These are phyloP conservation scores for Cheirogaleus major DNA, from an alignment of 2,797 vertebrate genomes.

Conservation along the genomic window DNA sequence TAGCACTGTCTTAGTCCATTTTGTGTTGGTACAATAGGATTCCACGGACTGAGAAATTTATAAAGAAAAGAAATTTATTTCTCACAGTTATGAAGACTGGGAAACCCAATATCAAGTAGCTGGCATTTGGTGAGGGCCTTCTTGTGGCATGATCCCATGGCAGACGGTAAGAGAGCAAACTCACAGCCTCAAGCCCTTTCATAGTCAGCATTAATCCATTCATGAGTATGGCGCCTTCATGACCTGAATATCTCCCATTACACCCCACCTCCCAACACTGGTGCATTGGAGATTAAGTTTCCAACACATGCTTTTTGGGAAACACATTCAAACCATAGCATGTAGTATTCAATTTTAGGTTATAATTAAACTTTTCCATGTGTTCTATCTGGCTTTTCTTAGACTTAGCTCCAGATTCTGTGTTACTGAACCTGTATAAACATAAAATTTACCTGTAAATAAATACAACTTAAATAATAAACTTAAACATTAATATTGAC, in stretches of 20 bases:
- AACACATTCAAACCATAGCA: neutral
- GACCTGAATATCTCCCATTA: neutral
- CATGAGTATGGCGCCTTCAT: neutral
- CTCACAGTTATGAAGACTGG: neutral
- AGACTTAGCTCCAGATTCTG: neutral
- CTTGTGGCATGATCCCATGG: neutral
- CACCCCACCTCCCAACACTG: neutral
- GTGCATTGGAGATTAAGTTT: neutral
- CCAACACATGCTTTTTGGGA: neutral
- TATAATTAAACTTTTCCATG: neutral
- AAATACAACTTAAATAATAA: neutral
- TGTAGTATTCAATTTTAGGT: neutral
- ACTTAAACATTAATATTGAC: neutral
- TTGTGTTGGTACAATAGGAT: neutral
- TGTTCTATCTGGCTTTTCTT: neutral
- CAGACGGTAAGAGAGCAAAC: neutral
- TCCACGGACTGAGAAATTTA: neutral
- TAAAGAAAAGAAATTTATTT: neutral
- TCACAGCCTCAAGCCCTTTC: neutral
- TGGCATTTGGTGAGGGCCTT: neutral
- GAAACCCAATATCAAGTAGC: neutral
- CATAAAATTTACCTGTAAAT: neutral
- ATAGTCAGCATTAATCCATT: neutral
- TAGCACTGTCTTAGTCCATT: neutral
- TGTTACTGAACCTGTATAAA: neutral